Evolutionary conservation across 2,888 invertebrate species (phyloP).

Genomic region (Cabera pusaria): DNA sequence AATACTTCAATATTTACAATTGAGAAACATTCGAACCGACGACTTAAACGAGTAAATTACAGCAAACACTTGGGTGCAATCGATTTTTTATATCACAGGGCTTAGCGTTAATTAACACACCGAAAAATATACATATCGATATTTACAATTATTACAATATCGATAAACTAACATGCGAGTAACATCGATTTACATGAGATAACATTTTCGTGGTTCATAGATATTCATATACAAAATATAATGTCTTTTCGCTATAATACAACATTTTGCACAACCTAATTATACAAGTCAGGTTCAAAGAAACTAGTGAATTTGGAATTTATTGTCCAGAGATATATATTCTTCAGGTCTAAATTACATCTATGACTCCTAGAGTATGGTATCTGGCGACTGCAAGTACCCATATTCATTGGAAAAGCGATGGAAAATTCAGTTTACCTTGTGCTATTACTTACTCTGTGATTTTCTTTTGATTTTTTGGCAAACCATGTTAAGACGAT

Average conservation of each 20-base stretch:
- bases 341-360: slow-evolving; percentile 11
- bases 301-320: slow-evolving; percentile 15
- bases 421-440: no score
- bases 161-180: slow-evolving; percentile 29
- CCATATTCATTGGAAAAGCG: no score
- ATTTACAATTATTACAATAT: slow-evolving; percentile 38
- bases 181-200: slow-evolving; percentile 29
- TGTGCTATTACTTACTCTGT: no score
- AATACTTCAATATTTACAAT: slow-evolving; percentile 24
- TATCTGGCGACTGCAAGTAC: no score
- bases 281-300: slow-evolving; percentile 5
- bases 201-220: slow-evolving; percentile 7
- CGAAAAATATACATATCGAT: slow-evolving; percentile 52
- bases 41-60: slow-evolving; percentile 18
- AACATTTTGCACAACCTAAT: slow-evolving; percentile 13
- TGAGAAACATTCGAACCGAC: slow-evolving; percentile 7
- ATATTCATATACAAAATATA: slow-evolving; percentile 17
- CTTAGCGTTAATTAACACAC: slow-evolving; percentile 56
- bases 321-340: slow-evolving; percentile 18
- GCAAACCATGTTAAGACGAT: no score
- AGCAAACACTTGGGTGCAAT: slow-evolving; percentile 56
- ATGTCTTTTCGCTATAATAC: slow-evolving; percentile 18
- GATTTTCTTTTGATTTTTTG: no score
- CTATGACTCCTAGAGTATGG: no score
- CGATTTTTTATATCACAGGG: slow-evolving; percentile 60